Evolutionary conservation across 2,888 invertebrate species (phyloP).

Genomic region (Ochropleura leucogaster): DNA sequence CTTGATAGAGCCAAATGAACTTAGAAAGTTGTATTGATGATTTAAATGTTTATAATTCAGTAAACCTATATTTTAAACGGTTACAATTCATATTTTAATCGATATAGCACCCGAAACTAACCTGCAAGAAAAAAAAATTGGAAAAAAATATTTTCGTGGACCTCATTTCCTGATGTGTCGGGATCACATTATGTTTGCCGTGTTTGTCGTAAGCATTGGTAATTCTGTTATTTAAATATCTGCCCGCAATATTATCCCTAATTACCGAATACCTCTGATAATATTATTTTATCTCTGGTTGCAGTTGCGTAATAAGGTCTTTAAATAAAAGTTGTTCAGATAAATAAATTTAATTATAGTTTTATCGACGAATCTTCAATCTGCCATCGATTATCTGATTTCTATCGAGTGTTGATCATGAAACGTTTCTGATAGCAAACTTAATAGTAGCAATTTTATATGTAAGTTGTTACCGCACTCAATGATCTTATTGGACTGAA

Average conservation of each 20-base stretch:
- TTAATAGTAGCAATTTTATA: constrained; percentile 16
- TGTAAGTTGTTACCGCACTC: constrained; percentile 5
- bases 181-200: not conserved
- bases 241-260: not conserved
- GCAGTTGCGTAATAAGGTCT: not conserved
- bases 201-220: not conserved
- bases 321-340: not conserved
- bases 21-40: too few species aligned
- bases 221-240: not conserved
- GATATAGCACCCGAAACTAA: too few species aligned
- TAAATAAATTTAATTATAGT: constrained; percentile 30
- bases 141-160: too few species aligned
- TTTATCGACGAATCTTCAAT: constrained; percentile 30
- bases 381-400: constrained; percentile 23
- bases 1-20: too few species aligned
- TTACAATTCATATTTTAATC: too few species aligned
- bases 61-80: too few species aligned
- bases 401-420: constrained; percentile 19
- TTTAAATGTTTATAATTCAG: too few species aligned
- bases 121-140: too few species aligned
- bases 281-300: constrained; percentile 17
- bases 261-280: not conserved
- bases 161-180: not conserved
- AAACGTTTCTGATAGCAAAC: constrained; percentile 26
- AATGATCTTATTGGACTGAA: constrained; percentile 8